Base-by-base conservation (phyloP, 2,888 invertebrate genomes). In the Carabus problematicus region DNA sequence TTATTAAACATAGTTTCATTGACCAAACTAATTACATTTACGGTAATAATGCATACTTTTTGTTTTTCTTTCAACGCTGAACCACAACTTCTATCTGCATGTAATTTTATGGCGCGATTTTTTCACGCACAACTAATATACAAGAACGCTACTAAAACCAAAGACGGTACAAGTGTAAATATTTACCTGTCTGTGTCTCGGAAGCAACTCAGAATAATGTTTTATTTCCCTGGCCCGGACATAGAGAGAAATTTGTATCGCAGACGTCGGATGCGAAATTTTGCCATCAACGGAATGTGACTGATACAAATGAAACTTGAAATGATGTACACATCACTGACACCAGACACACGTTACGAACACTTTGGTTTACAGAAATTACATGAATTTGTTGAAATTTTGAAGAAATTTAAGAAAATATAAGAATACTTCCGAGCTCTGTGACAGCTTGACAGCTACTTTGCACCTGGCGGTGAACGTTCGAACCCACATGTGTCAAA, bases 401-500 rank as follows among this genome's bases (percentile, higher is more conserved):
- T 67, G 59, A 60, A 19, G 60, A 42, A 59, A 59, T 55, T 67
- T 67, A 55, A 54, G 67, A 67, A 67, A 67, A 52, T 60, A 60
- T 67, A 60, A 66, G 39, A 49, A 52, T 67, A 67, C 67, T 67
- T 67, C 67, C 60, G 54, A 67, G 67, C 67, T 60, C 67, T 60
- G 11, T 54, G 19, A 60, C 60, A 67, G 60, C 67, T 60, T 67
- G 67, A 67, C 67, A 67, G 67, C 60, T 67, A 67, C 67, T 67
- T 66, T 67, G 8, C 60, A 60, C 59, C 67, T 67, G 29, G 59
- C 60, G 60, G 67, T 41, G 8, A 19, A 41, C 42, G 52, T 49
- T 52, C 12, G 29, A 67, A 67, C 60, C 18, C 52, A n/a, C 58
- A 11, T 49, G 18, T 18, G 66, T 66, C 66, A 66, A 66, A 66